Base-by-base conservation (phyloP, 2,113 vertebrate genomes). In the Dryoscopus gambensis region DNA sequence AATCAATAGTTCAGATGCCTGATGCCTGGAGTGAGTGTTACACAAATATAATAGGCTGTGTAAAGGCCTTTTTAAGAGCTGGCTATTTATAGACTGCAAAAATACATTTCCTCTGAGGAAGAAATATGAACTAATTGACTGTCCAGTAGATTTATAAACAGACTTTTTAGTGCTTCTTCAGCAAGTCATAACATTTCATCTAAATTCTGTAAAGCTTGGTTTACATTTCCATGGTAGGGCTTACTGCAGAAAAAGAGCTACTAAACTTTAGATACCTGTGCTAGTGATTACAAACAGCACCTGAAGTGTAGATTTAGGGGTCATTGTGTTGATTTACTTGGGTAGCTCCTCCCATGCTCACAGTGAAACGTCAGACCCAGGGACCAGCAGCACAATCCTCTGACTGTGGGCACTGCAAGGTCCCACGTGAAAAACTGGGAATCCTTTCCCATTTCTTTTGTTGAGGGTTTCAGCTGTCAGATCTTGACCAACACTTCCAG, bases 91-190 rank as follows among this genome's bases (percentile, higher is more conserved):
- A 90, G 75, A 55, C 59, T 87, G 44, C 59, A 83, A 84, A 95
- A 90, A 87, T 44, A 10, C 4, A 69, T 92, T 81, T 63, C 87
- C 52, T 80, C 49, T 40, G 86, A 84, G 74, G 33, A 67, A 67
- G 49, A 89, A 73, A 39, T 30, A 37, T 10, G 42, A 93, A 91
- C 86, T 96, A 88, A 94, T 70, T 92, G 80, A 31, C 40, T 73
- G 87, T 63, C 84, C 64, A 14, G 80, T 42, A 91, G 89, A 70
- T 96, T 91, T 88, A 95, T 71, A 96, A 85, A 88, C 68, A 90
- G 33, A 19, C 37, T 15, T 27, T 69, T 93, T 49, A 80, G 55
- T 55, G 70, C 46, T 85, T 78, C 59, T 84, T 77, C 75, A 90
- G 37, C 42, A 86, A 85, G 63, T 69, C 91, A 76, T 11, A 84